Conservation (phyloP, 2,113 vertebrate genomes). For the Monopterus albus region DNA sequence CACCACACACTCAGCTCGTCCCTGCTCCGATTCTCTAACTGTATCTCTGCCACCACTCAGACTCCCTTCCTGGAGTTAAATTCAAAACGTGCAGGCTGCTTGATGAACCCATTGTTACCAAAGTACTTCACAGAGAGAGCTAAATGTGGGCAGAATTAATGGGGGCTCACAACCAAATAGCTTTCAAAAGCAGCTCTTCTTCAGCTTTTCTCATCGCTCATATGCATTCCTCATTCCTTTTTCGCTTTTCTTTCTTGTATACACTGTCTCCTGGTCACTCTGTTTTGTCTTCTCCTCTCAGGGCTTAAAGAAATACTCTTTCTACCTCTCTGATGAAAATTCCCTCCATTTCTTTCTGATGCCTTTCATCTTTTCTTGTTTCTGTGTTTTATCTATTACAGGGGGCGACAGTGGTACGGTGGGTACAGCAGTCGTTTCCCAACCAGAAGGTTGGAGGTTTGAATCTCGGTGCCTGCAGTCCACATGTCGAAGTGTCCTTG, state of each 20-base stretch:
- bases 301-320: constrained; percentile 52
- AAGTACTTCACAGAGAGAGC: constrained; percentile 63
- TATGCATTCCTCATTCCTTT: constrained; percentile 43
- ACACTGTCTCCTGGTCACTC: constrained; percentile 24
- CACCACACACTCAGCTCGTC: constrained; percentile 1
- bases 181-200: constrained; percentile 66
- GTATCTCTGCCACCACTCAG: constrained; percentile 22
- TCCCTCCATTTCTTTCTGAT: constrained; percentile 33
- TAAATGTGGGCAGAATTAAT: constrained; percentile 66
- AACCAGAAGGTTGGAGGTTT: no score
- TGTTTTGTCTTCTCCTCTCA: background rate
- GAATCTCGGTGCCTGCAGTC: no score
- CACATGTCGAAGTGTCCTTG: no score
- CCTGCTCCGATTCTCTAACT: constrained; percentile 32
- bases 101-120: constrained; percentile 70
- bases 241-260: constrained; percentile 34
- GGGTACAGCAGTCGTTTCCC: no score
- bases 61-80: constrained; percentile 38
- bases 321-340: constrained; percentile 38
- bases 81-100: constrained; percentile 52
- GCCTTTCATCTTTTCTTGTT: constrained; percentile 63
- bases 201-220: constrained; percentile 45
- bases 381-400: constrained; percentile 55
- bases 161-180: constrained; percentile 58
- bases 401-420: no score